phyloP scores from a whole-genome alignment of 2,888 invertebrate species.

The Acheta domesticus region DNA sequence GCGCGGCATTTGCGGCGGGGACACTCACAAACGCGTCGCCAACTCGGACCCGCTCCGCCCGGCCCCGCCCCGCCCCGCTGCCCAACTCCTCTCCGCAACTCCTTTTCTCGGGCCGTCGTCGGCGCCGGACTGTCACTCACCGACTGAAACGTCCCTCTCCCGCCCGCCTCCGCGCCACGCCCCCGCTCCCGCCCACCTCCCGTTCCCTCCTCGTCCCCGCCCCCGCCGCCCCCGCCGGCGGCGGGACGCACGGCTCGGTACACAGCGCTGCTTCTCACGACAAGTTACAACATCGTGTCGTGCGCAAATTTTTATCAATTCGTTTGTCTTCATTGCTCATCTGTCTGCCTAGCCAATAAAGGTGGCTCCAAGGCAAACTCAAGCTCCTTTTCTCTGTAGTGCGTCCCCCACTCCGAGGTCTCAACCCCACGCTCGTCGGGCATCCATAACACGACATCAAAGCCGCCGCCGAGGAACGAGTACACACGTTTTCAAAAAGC shows the following conservation, averaged over 20 bases:
- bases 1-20: neutral
- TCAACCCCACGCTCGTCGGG: neutral
- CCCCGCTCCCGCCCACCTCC: neutral
- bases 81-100: too few species aligned
- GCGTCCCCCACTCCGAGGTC: slow-evolving; percentile 9
- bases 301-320: slow-evolving; percentile 18
- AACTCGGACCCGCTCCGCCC: neutral
- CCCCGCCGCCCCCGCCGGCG: neutral
- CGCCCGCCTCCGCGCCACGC: neutral
- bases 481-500: slow-evolving; percentile 10
- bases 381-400: slow-evolving; percentile 1
- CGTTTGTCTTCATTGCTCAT: slow-evolving; percentile 18
- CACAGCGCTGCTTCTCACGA: slow-evolving; percentile 18
- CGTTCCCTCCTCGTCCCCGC: neutral
- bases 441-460: slow-evolving; percentile 9
- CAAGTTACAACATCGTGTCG: slow-evolving; percentile 9
- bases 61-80: neutral
- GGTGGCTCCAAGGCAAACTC: slow-evolving; percentile 18
- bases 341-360: slow-evolving; percentile 3
- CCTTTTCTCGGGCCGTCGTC: too few species aligned
- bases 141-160: too few species aligned
- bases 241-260: neutral
- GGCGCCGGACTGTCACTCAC: too few species aligned
- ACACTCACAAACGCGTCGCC: neutral
- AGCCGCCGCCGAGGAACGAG: neutral